Evolutionary conservation across 1,140 invertebrate species (phyloP).

Genomic region (Latrodectus geometricus): DNA sequence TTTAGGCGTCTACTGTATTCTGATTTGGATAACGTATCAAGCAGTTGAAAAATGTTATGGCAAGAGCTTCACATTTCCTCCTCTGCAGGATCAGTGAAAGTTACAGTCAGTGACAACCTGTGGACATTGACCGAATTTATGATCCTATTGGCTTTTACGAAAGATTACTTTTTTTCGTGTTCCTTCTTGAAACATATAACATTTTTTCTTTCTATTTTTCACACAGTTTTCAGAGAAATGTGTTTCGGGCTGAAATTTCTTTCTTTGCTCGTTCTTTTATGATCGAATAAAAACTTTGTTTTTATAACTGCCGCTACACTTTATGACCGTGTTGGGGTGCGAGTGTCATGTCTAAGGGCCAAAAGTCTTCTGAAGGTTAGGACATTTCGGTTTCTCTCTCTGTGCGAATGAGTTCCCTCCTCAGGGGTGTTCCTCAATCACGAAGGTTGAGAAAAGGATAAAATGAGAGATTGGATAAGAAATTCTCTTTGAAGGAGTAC

Average conservation of each 20-base stretch:
- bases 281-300: conserved; percentile 56
- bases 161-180: background rate
- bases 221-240: conserved; percentile 23
- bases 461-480: background rate
- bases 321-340: conserved; percentile 35
- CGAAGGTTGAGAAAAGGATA: background rate
- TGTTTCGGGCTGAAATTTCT: conserved; percentile 34
- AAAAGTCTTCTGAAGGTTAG: conserved; percentile 25
- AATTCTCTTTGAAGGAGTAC: background rate
- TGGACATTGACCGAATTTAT: conserved; percentile 56
- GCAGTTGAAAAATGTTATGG: conserved; percentile 42
- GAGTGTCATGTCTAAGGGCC: conserved; percentile 41
- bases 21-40: conserved; percentile 16
- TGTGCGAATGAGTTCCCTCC: background rate
- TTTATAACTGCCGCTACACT: conserved; percentile 49
- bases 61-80: conserved; percentile 6
- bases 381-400: conserved; percentile 8
- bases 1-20: background rate
- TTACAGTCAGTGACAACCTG: conserved; percentile 46
- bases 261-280: conserved; percentile 42
- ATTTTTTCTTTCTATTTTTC: background rate
- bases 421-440: background rate
- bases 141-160: conserved; percentile 20
- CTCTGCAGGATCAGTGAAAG: conserved; percentile 8
- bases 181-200: background rate